Evolutionary conservation across 2,888 invertebrate species (phyloP), one percentile per base, ranked within the genome.

Genomic region (Caenorhabditis imperialis): DNA sequence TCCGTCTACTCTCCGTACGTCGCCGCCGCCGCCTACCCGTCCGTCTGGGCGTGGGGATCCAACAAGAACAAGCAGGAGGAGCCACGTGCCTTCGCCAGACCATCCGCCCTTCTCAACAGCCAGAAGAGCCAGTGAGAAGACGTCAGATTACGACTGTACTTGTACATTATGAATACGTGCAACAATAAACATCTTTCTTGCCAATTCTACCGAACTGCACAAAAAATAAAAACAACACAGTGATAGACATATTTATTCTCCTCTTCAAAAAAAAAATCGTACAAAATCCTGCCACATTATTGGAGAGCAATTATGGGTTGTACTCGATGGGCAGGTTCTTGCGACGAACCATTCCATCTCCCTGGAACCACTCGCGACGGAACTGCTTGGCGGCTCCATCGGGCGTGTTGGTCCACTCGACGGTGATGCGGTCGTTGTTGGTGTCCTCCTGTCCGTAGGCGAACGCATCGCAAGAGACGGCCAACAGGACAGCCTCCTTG

Each of bases 301-400:
- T n/a, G n/a, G n/a, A n/a, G n/a, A n/a, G n/a, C n/a, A n/a, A n/a
- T 58, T 33, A 63, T 54, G 50, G 67, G 37, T 67, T 67, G 50
- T 67, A 65, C 67, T 67, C 57, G 67, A 57, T 69, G n/a, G 70
- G 61, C 6, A 76, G 73, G 63, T 78, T 80, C 75, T 77, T 78
- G 22, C 80, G 55, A 51, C 78, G 78, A 42, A 78, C 76, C 79
- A 78, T 78, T 20, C 75, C 81, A 23, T 81, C 81, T 44, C 78
- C 78, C 65, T 80, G 78, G 80, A 80, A 80, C 80, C 80, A 78
- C 55, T 80, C 80, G 48, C 80, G 78, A 20, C 80, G 73, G 78
- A 78, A 78, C 53, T 73, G 76, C 65, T 72, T 72, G 54, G 75
- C 79, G 40, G 77, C 75, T 16, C 72, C 78, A 30, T 78, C 76